Conservation (phyloP, 2,797 vertebrate species). For the Enteromius viviparus region DNA sequence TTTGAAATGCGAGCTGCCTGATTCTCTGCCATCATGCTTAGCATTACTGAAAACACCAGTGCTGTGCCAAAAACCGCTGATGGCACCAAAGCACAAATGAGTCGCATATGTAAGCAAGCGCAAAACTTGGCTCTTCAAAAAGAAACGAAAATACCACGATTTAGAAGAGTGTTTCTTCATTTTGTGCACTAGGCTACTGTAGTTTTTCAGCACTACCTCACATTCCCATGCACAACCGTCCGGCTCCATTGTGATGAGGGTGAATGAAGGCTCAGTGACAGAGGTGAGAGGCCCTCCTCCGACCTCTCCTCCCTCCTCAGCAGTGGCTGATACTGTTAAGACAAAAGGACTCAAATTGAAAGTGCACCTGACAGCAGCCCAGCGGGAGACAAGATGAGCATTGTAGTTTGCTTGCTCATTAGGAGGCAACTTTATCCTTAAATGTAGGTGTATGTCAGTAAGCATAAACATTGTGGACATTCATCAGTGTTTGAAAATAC, state of each 20-base stretch:
- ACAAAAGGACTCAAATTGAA: conserved; percentile 38
- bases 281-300: conserved; percentile 32
- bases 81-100: conserved; percentile 61
- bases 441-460: conserved; percentile 28
- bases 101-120: conserved; percentile 53
- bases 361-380: conserved; percentile 35
- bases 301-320: conserved; percentile 32
- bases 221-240: conserved; percentile 19
- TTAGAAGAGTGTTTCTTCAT: background rate
- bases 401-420: conserved; percentile 50
- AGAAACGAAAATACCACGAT: conserved; percentile 14
- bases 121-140: background rate
- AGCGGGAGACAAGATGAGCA: conserved; percentile 12
- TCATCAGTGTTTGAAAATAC: background rate
- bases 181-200: background rate
- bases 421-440: conserved; percentile 57
- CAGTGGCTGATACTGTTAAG: conserved; percentile 20
- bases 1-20: conserved; percentile 75
- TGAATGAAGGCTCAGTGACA: background rate
- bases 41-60: conserved; percentile 67
- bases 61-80: conserved; percentile 68
- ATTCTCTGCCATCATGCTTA: conserved; percentile 69
- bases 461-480: background rate
- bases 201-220: conserved; percentile 15
- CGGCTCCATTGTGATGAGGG: conserved; percentile 19